Base-by-base conservation (phyloP, 2,888 invertebrate species). In the Heliconius charithonia region DNA sequence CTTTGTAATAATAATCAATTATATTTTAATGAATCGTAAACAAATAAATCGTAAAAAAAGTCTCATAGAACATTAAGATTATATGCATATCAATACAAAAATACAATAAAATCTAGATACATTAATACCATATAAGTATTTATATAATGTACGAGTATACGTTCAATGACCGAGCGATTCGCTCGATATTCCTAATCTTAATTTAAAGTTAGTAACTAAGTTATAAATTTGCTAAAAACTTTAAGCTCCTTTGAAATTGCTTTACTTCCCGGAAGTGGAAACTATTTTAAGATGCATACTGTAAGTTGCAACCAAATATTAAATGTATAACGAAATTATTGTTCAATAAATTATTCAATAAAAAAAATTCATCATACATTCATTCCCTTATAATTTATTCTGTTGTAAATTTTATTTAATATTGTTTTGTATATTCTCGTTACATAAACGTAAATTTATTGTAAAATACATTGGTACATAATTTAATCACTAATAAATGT, bases 161-260 rank as follows among this genome's bases (percentile, higher is more conserved):
- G 13, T n/a, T 12, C 67, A 25, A 2, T 25, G 25, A 67, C 41
- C 25, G 32, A 67, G 37, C 37, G 25, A 67, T 13, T 67, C 13
- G 16, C 41, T 67, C n/a, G 41, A 67, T 67, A 41, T 67, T 67
- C 67, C 67, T 41, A 67, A 67, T 67, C 67, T 37, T 67, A 29
- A 73, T 74, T 74, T 74, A 74, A 74, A 74, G 25, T 74, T n/a
- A 16, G 25, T 56, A 27, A 25, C 63, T 63, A 27, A 59, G 59
- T 74, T 73, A 29, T 63, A 74, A 62, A 63, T n/a, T 27, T 63
- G 74, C 65, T 63, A 63, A 62, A 74, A 74, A 63, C 27, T 74
- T 74, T 74, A 74, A 74, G 63, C 74, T 74, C 25, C 71, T 71
- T 72, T n/a, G 72, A 56, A 72, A 72, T 72, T 32, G 72, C 59